phyloP scores from a whole-genome alignment of 2,888 invertebrate species.

The Drosophila basisetae region DNA sequence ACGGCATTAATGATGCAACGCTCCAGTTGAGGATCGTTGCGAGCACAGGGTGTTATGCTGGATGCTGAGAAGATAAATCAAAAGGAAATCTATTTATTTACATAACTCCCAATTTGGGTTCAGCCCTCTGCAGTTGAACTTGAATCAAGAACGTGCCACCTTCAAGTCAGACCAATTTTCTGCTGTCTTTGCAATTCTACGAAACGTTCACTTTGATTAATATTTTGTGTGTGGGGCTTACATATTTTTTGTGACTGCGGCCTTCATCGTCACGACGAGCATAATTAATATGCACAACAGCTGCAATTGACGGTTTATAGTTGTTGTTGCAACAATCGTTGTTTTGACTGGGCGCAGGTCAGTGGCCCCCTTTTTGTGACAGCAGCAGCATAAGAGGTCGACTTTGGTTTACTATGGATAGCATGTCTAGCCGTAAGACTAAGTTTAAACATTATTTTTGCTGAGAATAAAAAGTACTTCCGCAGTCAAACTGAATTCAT shows the following conservation, averaged over 20 bases:
- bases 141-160: slow-evolving; percentile 48
- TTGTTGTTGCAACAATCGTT: slow-evolving; percentile 15
- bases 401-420: slow-evolving; percentile 1
- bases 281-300: slow-evolving; percentile 60
- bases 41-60: slow-evolving; percentile 83
- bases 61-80: slow-evolving; percentile 36
- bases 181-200: slow-evolving; percentile 43
- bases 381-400: not conserved
- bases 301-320: slow-evolving; percentile 23
- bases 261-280: slow-evolving; percentile 36
- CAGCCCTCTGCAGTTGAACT: slow-evolving; percentile 34
- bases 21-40: slow-evolving; percentile 83
- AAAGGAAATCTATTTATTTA: not conserved
- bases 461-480: not conserved
- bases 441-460: not conserved
- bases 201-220: not conserved
- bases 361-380: slow-evolving; percentile 26
- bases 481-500: not conserved
- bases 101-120: not conserved
- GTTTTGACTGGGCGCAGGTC: slow-evolving; percentile 38
- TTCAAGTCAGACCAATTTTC: slow-evolving; percentile 19
- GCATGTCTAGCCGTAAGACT: not conserved
- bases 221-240: slow-evolving; percentile 6
- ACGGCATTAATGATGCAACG: slow-evolving; percentile 84
- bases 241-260: slow-evolving; percentile 23